Percentiles rank a stretch among this genome's conserved stretches.
Conservation (phyloP, 1,140 invertebrate genomes). For the Acromyrmex echinatior region DNA sequence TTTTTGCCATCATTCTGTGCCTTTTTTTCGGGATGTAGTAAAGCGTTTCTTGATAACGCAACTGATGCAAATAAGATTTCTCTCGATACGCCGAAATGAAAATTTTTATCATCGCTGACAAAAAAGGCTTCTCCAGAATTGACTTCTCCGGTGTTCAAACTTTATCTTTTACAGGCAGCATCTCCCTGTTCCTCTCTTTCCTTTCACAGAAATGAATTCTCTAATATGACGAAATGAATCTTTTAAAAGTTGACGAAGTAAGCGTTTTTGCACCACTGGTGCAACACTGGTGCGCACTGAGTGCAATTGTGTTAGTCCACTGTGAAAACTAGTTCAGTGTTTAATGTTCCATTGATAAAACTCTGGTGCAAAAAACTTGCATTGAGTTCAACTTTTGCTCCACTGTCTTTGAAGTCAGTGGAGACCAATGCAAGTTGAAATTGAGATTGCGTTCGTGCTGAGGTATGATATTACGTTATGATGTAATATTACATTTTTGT, state of each 20-base stretch:
- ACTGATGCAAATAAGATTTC: neutral
- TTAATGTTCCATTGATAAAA: too few relatives aligned
- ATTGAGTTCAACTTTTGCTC: too few relatives aligned
- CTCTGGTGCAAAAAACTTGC: too few relatives aligned
- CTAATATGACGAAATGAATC: neutral
- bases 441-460: too few relatives aligned
- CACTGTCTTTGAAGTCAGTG: too few relatives aligned
- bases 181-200: neutral
- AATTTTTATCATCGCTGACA: slow-evolving; percentile 28
- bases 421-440: too few relatives aligned
- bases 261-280: neutral
- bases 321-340: too few relatives aligned
- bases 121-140: neutral
- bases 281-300: too few relatives aligned
- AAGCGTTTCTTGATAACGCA: neutral
- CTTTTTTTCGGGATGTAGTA: neutral
- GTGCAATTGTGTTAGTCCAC: too few relatives aligned
- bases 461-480: too few relatives aligned
- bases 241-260: slow-evolving; percentile 2
- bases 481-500: too few relatives aligned
- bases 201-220: slow-evolving; percentile 26
- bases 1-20: neutral
- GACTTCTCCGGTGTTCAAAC: neutral
- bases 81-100: neutral
- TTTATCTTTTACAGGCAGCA: neutral